Evolutionary conservation across 2,888 invertebrate species (phyloP).

Genomic region (Julus scandinavius): DNA sequence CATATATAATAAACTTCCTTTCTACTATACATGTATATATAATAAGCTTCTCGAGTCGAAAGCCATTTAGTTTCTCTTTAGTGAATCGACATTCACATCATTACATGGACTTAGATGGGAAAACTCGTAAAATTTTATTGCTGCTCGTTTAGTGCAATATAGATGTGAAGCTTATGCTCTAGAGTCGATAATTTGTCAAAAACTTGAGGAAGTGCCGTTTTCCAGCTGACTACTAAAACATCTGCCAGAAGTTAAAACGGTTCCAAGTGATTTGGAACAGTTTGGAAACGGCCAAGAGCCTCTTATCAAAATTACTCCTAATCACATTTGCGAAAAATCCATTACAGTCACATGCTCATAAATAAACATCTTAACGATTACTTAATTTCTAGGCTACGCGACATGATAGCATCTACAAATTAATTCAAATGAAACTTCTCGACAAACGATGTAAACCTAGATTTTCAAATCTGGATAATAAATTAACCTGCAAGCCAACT

Average conservation of each 20-base stretch:
- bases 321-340: background rate
- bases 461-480: no score
- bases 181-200: constrained; percentile 41
- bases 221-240: constrained; percentile 6
- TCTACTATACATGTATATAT: background rate
- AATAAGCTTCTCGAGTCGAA: constrained; percentile 35
- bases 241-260: background rate
- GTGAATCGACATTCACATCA: constrained; percentile 24
- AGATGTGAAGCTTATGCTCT: constrained; percentile 28
- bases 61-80: constrained; percentile 42
- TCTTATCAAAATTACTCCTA: constrained; percentile 34
- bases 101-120: constrained; percentile 14
- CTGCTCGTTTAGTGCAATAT: constrained; percentile 24
- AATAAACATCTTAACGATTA: background rate
- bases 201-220: constrained; percentile 43
- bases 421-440: background rate
- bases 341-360: constrained; percentile 12
- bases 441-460: no score
- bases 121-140: constrained; percentile 43
- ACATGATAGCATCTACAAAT: background rate
- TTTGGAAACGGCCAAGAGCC: constrained; percentile 23
- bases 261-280: background rate
- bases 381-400: background rate
- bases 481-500: no score
- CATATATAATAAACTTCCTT: background rate